Evolutionary conservation across 2,888 invertebrate species (phyloP), one percentile per base, ranked within the genome.

Genomic region (Pteria penguin): DNA sequence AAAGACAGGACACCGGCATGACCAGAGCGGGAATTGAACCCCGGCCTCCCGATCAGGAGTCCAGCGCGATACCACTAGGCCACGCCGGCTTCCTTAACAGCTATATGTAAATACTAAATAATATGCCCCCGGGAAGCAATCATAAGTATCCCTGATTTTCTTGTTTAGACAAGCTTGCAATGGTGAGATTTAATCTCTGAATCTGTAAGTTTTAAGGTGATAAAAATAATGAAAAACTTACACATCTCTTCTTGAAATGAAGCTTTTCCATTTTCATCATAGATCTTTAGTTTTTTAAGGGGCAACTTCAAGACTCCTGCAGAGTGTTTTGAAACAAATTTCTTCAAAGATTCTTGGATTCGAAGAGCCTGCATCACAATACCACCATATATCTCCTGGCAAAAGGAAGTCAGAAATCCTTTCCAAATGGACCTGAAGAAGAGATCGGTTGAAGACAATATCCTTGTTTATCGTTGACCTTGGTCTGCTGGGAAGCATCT

Each of bases 381-480:
- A 69, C 60, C 69, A 69, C 2, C 54, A n/a, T 22, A 18, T 33
- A 27, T 58, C 26, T 18, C 61, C 70, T n/a, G n/a, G 29, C 26
- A 60, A 4, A 18, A 69, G 8, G 26, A 69, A 69, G 58, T 69
- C 69, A 36, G 45, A 11, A 26, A 69, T 69, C 26, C 69, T 69
- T 26, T 31, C 31, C 24, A 69, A 14, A 33, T 69, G 69, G 22
- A 36, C 58, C 18, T 58, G 60, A 26, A 69, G 22, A 4, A 60
- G 14, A 5, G 24, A 4, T n/a, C 31, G 11, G 11, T 36, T 29
- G 14, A 18, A 36, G 5, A 29, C 11, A 2, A 61, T 31, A 4
- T 61, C 22, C 18, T 61, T 2, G 27, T 57, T n/a, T n/a, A 69
- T 27, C n/a, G 14, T 58, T 32, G 69, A 33, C n/a, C 26, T 60